phyloP scores from a whole-genome alignment of 2,113 vertebrate genomes.

The Eurystomus gularis region DNA sequence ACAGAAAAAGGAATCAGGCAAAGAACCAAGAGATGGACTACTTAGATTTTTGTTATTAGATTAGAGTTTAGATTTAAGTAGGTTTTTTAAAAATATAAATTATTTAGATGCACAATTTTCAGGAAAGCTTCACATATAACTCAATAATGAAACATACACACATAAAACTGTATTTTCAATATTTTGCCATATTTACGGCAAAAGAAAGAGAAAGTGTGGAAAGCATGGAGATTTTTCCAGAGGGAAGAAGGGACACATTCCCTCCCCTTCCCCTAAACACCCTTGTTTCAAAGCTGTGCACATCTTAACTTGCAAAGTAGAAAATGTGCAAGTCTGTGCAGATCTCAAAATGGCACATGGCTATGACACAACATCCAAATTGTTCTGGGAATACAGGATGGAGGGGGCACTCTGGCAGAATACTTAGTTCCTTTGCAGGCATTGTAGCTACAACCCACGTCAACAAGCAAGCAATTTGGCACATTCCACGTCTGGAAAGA shows the following conservation, averaged over 20 bases:
- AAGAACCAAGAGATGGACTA: neutral
- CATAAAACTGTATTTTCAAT: neutral
- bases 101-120: neutral
- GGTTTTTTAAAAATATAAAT: neutral
- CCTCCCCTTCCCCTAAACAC: neutral
- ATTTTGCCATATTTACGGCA: neutral
- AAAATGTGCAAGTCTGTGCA: neutral
- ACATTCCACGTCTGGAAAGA: neutral
- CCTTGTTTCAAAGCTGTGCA: neutral
- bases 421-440: neutral
- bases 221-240: neutral
- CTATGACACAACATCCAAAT: neutral
- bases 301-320: neutral
- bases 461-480: neutral
- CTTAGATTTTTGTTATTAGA: neutral
- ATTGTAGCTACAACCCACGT: slow-evolving; percentile 35
- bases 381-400: slow-evolving; percentile 47
- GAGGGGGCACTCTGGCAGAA: slow-evolving; percentile 56
- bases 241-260: neutral
- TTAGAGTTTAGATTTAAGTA: neutral
- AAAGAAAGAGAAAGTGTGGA: neutral
- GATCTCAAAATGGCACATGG: slow-evolving; percentile 15
- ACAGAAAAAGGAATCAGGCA: neutral
- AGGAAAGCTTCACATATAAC: neutral
- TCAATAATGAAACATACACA: neutral